Percentiles rank a stretch among this genome's conserved stretches.
These are phyloP conservation scores for Eulemur rufifrons DNA, from an alignment of 2,113 vertebrate genomes.

Conservation along the genomic window DNA sequence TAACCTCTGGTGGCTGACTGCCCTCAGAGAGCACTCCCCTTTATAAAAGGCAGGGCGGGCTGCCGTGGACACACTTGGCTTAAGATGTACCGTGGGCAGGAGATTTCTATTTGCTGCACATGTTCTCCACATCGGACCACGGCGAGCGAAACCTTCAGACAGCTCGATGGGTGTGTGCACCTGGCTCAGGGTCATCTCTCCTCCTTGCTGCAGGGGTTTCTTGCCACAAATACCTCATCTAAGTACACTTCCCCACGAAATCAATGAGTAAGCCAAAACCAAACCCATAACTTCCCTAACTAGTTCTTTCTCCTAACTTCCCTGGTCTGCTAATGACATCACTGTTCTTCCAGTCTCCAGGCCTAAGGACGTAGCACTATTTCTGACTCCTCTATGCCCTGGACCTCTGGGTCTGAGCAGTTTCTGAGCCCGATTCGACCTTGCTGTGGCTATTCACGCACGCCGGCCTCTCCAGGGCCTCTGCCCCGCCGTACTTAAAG, in stretches of 20 bases:
- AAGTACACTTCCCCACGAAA: background rate
- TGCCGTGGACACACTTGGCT: background rate
- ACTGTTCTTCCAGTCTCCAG: background rate
- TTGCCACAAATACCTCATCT: background rate
- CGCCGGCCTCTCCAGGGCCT: background rate
- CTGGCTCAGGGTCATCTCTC: background rate
- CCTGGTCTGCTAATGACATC: background rate
- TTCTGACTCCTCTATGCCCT: background rate
- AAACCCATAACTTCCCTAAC: background rate
- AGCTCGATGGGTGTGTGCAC: fast-evolving
- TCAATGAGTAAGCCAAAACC: background rate
- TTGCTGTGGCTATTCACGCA: fast-evolving
- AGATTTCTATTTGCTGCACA: fast-evolving
- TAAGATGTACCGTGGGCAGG: fast-evolving
- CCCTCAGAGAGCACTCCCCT: background rate
- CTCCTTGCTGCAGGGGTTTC: background rate
- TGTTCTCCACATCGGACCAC: background rate
- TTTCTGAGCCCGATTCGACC: fast-evolving
- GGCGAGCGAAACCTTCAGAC: too few relatives aligned
- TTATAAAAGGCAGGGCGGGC: background rate
- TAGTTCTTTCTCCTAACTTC: background rate
- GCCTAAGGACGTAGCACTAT: background rate
- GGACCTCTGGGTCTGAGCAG: background rate
- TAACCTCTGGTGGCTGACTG: background rate
- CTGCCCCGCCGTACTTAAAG: fast-evolving